phyloP scores from a whole-genome alignment of 2,797 vertebrate species.

The Natrix natrix region DNA sequence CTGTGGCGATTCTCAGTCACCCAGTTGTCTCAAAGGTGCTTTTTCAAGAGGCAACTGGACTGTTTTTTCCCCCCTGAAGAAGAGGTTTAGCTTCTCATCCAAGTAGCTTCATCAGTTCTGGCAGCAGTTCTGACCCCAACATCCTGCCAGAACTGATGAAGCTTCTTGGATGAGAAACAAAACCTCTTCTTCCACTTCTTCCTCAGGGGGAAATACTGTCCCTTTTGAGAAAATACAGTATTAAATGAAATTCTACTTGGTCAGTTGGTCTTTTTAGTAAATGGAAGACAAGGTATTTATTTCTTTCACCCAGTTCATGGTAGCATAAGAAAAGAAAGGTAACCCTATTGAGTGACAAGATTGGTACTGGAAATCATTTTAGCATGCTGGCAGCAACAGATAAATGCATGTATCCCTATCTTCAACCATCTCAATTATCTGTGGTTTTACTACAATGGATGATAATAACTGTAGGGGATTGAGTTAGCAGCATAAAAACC shows the following conservation, averaged over 20 bases:
- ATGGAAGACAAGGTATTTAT: background rate
- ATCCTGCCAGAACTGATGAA: too few relatives aligned
- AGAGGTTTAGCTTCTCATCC: too few relatives aligned
- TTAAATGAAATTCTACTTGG: background rate
- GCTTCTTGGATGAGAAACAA: too few relatives aligned
- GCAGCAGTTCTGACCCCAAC: too few relatives aligned
- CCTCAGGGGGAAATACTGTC: too few relatives aligned
- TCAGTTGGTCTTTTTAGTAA: background rate
- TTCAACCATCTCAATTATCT: background rate
- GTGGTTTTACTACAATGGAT: background rate
- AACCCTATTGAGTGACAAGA: background rate
- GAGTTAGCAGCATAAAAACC: background rate
- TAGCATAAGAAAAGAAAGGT: background rate
- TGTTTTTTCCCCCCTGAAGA: too few relatives aligned
- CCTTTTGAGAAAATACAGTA: background rate
- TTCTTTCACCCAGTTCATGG: background rate
- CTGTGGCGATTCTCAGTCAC: too few relatives aligned
- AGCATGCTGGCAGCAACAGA: background rate
- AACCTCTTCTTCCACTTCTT: too few relatives aligned
- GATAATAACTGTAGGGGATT: background rate
- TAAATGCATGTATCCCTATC: background rate
- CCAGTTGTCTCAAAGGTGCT: too few relatives aligned
- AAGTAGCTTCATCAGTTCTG: too few relatives aligned
- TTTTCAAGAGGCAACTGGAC: too few relatives aligned
- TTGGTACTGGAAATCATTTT: background rate